Conservation (phyloP, 2,888 invertebrate species). For the Ophion ellenae region DNA sequence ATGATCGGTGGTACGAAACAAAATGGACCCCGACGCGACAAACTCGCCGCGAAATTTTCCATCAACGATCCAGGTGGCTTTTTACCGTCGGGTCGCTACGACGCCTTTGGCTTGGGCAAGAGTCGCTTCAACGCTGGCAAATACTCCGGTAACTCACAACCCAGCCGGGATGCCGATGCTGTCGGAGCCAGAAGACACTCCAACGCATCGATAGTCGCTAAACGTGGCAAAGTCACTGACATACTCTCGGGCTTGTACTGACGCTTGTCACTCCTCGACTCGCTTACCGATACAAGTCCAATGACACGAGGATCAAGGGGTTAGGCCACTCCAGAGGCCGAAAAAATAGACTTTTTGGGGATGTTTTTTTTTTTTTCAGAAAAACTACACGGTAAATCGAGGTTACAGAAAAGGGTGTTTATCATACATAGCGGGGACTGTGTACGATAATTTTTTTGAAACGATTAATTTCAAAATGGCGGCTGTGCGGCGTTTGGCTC, state of each 20-base stretch:
- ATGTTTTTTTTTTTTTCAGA: too few species aligned
- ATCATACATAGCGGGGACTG: too few species aligned
- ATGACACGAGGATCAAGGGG: slow-evolving; percentile 57
- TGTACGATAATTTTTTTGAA: too few species aligned
- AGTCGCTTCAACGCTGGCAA: slow-evolving; percentile 81
- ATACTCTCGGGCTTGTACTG: slow-evolving; percentile 81
- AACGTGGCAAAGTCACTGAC: slow-evolving; percentile 81
- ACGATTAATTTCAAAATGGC: too few species aligned
- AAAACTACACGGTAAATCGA: too few species aligned
- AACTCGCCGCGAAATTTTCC: slow-evolving; percentile 69
- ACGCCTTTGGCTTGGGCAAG: slow-evolving; percentile 80
- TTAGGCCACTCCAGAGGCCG: too few species aligned
- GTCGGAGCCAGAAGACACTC: slow-evolving; percentile 74
- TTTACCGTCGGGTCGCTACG: slow-evolving; percentile 75
- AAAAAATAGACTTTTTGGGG: background rate
- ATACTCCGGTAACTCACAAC: slow-evolving; percentile 77
- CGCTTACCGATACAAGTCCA: slow-evolving; percentile 46
- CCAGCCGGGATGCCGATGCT: slow-evolving; percentile 56
- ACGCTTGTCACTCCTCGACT: slow-evolving; percentile 44
- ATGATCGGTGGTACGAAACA: slow-evolving; percentile 9
- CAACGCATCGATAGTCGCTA: slow-evolving; percentile 72
- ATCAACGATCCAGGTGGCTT: slow-evolving; percentile 77
- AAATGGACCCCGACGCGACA: slow-evolving; percentile 67
- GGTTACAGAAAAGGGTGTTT: too few species aligned
- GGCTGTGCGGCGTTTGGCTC: too few species aligned